Base-by-base conservation (phyloP, 2,888 invertebrate species). In the Noctua comes region DNA sequence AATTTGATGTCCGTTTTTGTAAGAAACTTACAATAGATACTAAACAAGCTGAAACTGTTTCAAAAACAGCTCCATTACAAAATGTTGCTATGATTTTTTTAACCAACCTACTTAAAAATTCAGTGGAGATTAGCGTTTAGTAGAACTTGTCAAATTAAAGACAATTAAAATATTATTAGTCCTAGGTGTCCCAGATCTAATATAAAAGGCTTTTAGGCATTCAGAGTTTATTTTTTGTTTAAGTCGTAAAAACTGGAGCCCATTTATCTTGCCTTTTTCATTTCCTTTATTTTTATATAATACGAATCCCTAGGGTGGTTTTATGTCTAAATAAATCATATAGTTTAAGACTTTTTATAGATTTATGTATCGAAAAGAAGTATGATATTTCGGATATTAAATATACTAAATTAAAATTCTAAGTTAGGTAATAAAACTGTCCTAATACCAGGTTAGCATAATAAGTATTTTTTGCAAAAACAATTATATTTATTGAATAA, bases 201-300 rank as follows among this genome's bases (percentile, higher is more conserved):
- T 51, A 76, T 70, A 74, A 76, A 80, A 84, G 80, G 68, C 77
- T 80, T 73, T 79, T 54, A 68, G 68, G 72, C 40, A 68, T 78
- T 77, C 73, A 73, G 54, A 78, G 70, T 82, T 73, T 83, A 79
- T 84, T 82, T 85, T 88, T 82, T 76, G 73, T 81, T 81, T 89
- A 86, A 91, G 88, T 84, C 88, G 75, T 85, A 85, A 87, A 90
- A 90, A 89, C 82, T 89, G 84, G 84, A 86, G 79, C 80, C 79
- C 91, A 90, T 92, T 90, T 86, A 87, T 92, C 91, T 91, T 90
- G 77, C 78, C 86, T 90, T 91, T 90, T 91, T 89, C 86, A 89
- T 91, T 91, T 88, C 87, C 84, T 89, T 89, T 86, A 83, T 80
- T 91, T 89, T 90, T 89, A 88, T 89, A 90, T 88, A 84, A 87